A percentile compares a stretch with the other conserved stretches of the same genome.
Evolutionary conservation across 1,140 invertebrate genomes (phyloP).

Genomic region (Drosophila mojavensis): DNA sequence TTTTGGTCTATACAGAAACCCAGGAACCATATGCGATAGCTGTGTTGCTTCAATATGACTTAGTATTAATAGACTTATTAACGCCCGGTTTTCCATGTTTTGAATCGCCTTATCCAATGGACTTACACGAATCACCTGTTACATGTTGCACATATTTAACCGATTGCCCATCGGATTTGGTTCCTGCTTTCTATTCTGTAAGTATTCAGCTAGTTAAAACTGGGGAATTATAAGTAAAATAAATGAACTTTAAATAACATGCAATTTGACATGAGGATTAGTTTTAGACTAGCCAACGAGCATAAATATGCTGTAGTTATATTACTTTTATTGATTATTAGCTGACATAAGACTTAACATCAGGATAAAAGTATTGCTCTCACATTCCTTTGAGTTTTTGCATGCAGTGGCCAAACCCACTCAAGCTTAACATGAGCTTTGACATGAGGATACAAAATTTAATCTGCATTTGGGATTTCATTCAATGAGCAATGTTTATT

Average conservation of each 20-base stretch:
- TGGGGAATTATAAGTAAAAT: too few species aligned
- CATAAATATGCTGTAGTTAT: too few species aligned
- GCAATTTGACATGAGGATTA: neutral
- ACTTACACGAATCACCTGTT: conserved; percentile 98
- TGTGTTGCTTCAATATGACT: conserved; percentile 98
- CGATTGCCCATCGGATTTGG: conserved; percentile 98
- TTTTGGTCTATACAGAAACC: conserved; percentile 88
- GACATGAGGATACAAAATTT: neutral
- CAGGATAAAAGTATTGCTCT: too few species aligned
- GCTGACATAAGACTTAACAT: too few species aligned
- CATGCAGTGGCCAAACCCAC: too few species aligned
- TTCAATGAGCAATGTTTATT: too few species aligned
- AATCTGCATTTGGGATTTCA: too few species aligned
- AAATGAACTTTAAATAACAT: neutral
- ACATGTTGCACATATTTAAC: conserved; percentile 98
- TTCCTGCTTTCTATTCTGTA: conserved; percentile 92
- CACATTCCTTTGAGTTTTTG: too few species aligned
- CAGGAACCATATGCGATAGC: conserved; percentile 99
- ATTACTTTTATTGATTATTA: too few species aligned
- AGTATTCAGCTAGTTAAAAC: conserved; percentile 23
- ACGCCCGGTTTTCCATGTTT: conserved; percentile 98
- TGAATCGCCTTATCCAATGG: conserved; percentile 99
- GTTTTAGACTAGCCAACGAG: too few species aligned
- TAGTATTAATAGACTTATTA: conserved; percentile 98
- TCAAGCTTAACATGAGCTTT: neutral